Percentiles rank a stretch among this genome's conserved stretches.
phyloP scores from a whole-genome alignment of 1,140 invertebrate species.

The Drosophila baimaii region DNA sequence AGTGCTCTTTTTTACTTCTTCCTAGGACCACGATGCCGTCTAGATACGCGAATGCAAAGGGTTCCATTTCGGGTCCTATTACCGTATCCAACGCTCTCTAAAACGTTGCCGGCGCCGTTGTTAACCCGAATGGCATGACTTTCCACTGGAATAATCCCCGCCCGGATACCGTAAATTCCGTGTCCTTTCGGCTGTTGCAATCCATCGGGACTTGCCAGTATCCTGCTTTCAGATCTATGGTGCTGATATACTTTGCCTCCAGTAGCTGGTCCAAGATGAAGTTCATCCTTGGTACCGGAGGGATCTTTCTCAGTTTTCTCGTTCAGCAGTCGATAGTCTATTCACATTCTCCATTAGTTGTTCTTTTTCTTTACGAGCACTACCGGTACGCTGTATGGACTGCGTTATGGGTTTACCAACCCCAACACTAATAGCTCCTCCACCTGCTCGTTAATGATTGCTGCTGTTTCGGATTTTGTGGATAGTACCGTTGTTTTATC shows the following conservation, averaged over 20 bases:
- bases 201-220: conserved; percentile 1
- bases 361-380: not conserved
- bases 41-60: not conserved
- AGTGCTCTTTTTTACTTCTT: not conserved
- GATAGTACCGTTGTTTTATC: not conserved
- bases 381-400: too few species aligned
- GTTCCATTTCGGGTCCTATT: too few species aligned
- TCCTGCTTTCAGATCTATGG: too few species aligned
- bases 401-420: not conserved
- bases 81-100: too few species aligned
- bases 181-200: too few species aligned
- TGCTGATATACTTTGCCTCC: not conserved
- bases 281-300: too few species aligned
- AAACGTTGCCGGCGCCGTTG: too few species aligned
- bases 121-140: too few species aligned
- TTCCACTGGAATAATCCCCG: too few species aligned
- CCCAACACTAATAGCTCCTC: not conserved
- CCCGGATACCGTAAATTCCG: too few species aligned
- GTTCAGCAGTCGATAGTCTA: not conserved
- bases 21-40: not conserved
- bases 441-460: not conserved
- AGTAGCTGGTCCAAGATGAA: too few species aligned
- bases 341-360: not conserved
- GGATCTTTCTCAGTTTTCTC: too few species aligned
- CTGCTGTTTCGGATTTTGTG: not conserved